phyloP scores from a whole-genome alignment of 2,797 vertebrate genomes.

The Morus bassanus region DNA sequence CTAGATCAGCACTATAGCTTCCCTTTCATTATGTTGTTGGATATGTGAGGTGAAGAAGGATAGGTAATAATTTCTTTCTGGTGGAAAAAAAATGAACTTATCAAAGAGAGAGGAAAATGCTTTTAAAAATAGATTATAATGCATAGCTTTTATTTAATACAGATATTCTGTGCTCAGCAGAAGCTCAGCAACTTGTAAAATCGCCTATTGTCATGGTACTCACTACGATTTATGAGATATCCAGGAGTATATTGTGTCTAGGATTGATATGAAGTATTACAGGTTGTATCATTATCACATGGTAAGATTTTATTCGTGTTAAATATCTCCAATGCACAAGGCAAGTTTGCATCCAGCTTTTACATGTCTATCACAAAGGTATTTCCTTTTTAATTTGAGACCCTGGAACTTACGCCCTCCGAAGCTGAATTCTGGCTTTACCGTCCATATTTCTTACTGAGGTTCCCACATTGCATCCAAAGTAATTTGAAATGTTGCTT shows the following conservation, averaged over 20 bases:
- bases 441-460: background rate
- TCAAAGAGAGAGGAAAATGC: background rate
- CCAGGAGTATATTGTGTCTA: background rate
- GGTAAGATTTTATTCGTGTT: background rate
- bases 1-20: background rate
- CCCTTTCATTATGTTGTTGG: background rate
- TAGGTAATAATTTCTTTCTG: background rate
- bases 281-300: background rate
- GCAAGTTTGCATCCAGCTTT: background rate
- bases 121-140: background rate
- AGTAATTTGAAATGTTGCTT: background rate
- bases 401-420: background rate
- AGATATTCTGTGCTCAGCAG: background rate
- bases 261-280: background rate
- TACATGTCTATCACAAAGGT: background rate
- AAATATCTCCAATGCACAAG: background rate
- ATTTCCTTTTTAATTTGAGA: background rate
- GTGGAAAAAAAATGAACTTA: background rate
- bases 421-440: background rate
- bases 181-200: background rate
- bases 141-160: background rate
- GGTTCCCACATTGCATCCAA: background rate
- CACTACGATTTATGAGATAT: background rate
- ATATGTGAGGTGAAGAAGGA: background rate
- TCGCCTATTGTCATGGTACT: background rate